Evolutionary conservation across 2,888 invertebrate genomes (phyloP).

Genomic region (Trilocha varians): DNA sequence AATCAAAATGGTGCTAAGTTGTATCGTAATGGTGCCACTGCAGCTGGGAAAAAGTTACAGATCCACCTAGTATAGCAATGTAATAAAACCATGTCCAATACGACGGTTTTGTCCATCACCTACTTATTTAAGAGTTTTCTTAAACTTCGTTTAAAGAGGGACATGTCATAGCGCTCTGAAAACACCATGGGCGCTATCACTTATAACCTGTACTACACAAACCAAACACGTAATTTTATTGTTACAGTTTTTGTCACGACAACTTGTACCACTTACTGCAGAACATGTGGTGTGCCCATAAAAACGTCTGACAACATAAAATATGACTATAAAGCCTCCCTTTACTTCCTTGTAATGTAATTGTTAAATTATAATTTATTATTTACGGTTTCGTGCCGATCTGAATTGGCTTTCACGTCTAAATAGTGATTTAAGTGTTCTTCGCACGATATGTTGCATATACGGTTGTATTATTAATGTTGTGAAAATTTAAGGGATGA

Average conservation of each 20-base stretch:
- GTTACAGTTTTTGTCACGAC: constrained; percentile 13
- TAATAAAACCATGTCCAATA: too few relatives aligned
- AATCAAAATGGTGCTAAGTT: too few relatives aligned
- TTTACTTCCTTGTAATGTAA: not conserved
- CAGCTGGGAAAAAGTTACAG: too few relatives aligned
- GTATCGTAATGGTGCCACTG: too few relatives aligned
- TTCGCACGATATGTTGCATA: not conserved
- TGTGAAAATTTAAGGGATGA: too few relatives aligned
- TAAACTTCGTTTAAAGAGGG: too few relatives aligned
- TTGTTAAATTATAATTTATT: not conserved
- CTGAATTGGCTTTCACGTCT: not conserved
- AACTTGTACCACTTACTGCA: constrained; percentile 7
- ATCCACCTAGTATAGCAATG: too few relatives aligned
- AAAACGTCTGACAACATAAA: constrained; percentile 7
- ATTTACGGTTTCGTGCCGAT: not conserved
- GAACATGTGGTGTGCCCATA: constrained; percentile 14
- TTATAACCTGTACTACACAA: constrained; percentile 7
- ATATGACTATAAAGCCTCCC: not conserved
- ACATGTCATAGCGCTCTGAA: too few relatives aligned
- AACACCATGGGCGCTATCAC: not conserved
- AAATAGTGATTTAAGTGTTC: not conserved
- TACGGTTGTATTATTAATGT: not conserved
- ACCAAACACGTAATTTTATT: constrained; percentile 9
- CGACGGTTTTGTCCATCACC: too few relatives aligned
- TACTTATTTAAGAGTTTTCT: too few relatives aligned